Conservation (phyloP, 2,888 invertebrate species). For the Andrena minutula region DNA sequence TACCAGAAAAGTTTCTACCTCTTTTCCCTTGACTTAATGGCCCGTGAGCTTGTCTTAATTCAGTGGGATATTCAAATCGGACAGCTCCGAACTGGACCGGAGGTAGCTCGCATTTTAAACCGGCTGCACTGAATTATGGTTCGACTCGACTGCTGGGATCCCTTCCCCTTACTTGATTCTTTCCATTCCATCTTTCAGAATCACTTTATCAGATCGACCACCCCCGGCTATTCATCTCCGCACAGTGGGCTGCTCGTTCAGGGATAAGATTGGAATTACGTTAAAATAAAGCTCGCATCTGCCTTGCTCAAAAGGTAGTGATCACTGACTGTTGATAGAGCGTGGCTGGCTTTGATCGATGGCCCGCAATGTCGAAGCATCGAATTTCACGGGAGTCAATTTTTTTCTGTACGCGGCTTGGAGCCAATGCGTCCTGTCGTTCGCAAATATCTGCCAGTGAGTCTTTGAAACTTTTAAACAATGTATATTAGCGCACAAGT, state of each 20-base stretch:
- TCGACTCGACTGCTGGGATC: slow-evolving; percentile 62
- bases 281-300: slow-evolving; percentile 26
- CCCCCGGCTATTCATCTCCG: slow-evolving; percentile 41
- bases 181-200: slow-evolving; percentile 35
- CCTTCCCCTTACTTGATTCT: slow-evolving; percentile 34
- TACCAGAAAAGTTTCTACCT: slow-evolving; percentile 70
- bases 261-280: slow-evolving; percentile 80
- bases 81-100: slow-evolving; percentile 40
- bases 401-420: neutral
- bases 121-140: slow-evolving; percentile 76
- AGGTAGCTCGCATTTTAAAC: slow-evolving; percentile 73
- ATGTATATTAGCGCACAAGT: neutral
- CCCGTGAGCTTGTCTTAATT: slow-evolving; percentile 74
- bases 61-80: slow-evolving; percentile 75
- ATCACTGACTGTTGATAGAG: slow-evolving; percentile 26
- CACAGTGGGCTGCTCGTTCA: slow-evolving; percentile 61
- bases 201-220: slow-evolving; percentile 49
- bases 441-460: neutral
- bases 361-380: slow-evolving; percentile 18
- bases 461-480: neutral
- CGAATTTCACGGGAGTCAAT: slow-evolving; percentile 19
- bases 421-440: too few species aligned
- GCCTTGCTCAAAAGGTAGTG: too few species aligned
- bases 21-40: slow-evolving; percentile 71
- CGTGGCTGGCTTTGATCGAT: slow-evolving; percentile 61